A percentile compares a stretch with the other conserved stretches of the same genome.
phyloP scores from a whole-genome alignment of 1,140 invertebrate genomes.

The Dolichoris vasculosae region DNA sequence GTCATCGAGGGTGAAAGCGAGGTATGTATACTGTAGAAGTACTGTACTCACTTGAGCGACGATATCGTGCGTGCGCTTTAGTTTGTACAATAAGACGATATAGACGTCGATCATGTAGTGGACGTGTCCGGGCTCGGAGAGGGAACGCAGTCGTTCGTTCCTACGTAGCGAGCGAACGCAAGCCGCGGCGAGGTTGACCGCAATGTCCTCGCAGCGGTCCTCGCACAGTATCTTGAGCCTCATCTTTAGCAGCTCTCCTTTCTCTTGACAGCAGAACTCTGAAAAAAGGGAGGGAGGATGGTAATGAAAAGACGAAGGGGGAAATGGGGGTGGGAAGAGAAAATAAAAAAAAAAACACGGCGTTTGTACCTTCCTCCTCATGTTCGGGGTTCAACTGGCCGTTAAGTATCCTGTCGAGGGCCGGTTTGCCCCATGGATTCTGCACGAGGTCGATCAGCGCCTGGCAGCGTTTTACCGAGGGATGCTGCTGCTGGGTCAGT shows the following conservation, averaged over 20 bases:
- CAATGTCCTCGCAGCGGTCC: conserved; percentile 76
- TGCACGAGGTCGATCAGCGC: conserved; percentile 70
- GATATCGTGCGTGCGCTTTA: conserved; percentile 75
- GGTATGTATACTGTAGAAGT: background rate
- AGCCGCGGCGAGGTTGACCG: conserved; percentile 74
- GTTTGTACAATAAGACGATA: conserved; percentile 75
- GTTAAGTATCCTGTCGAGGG: conserved; percentile 72
- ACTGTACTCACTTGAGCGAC: conserved; percentile 73
- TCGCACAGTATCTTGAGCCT: conserved; percentile 76
- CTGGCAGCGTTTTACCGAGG: conserved; percentile 49
- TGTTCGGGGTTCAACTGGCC: conserved; percentile 70
- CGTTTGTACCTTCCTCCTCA: conserved; percentile 65
- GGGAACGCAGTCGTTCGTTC: conserved; percentile 68
- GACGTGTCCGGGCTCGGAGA: conserved; percentile 72
- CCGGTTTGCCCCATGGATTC: conserved; percentile 74
- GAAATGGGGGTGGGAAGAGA: background rate
- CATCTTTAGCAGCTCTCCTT: conserved; percentile 74
- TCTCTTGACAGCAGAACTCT: conserved; percentile 76
- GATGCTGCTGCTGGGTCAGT: conserved; percentile 64
- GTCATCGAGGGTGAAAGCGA: background rate
- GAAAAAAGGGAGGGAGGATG: background rate
- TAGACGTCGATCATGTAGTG: conserved; percentile 76
- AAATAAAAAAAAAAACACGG: background rate
- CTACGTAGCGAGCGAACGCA: conserved; percentile 72
- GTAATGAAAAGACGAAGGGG: background rate